Evolutionary conservation across 2,113 vertebrate genomes (phyloP).

Genomic region (Nematolebias whitei): DNA sequence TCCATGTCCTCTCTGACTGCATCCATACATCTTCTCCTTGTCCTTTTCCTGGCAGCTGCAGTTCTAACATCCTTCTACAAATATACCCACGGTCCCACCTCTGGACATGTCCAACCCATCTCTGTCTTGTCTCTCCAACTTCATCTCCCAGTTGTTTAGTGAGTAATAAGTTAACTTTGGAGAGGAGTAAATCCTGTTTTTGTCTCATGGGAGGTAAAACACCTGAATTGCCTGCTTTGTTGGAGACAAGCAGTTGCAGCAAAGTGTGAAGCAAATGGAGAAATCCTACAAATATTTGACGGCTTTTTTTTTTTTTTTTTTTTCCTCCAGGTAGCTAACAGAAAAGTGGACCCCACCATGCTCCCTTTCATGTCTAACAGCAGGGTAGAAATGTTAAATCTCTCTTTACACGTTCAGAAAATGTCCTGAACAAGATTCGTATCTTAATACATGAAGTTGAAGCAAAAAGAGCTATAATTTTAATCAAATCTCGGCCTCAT

Average conservation of each 20-base stretch:
- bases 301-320: constrained; percentile 21
- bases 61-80: no score
- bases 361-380: constrained; percentile 72
- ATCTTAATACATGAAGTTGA: constrained; percentile 81
- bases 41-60: no score
- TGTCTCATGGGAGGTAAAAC: not conserved
- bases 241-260: constrained; percentile 1
- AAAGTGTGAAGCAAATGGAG: not conserved
- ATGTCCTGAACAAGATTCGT: constrained; percentile 72
- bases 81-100: no score
- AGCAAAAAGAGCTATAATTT: constrained; percentile 80
- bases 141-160: no score
- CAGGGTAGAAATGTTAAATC: constrained; percentile 73
- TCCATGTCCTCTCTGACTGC: no score
- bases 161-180: constrained; percentile 1
- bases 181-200: constrained; percentile 28
- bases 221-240: constrained; percentile 34
- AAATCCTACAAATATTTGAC: constrained; percentile 38
- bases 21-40: no score
- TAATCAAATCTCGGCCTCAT: constrained; percentile 78
- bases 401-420: constrained; percentile 72
- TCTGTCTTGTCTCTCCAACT: no score
- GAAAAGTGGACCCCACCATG: constrained; percentile 50
- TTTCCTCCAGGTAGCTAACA: constrained; percentile 67
- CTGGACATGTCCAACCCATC: no score